phyloP scores from a whole-genome alignment of 2,797 vertebrate species.

The Notamacropus eugenii region DNA sequence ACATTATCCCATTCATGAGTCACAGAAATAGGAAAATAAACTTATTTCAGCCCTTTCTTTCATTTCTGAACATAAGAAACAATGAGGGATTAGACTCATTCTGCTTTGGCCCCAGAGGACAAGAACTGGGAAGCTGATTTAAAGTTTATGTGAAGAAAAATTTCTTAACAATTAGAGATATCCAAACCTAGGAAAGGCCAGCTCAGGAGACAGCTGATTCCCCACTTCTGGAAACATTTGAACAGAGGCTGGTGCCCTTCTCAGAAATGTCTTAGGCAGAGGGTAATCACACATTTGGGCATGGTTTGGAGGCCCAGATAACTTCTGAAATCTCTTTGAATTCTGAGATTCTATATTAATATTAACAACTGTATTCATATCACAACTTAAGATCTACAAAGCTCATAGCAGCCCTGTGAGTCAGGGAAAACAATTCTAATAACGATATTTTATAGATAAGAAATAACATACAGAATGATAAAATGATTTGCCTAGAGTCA shows the following conservation, averaged over 20 bases:
- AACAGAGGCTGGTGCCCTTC: neutral
- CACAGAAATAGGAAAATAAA: conserved; percentile 76
- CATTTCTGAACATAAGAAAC: conserved; percentile 37
- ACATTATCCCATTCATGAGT: conserved; percentile 42
- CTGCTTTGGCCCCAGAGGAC: neutral
- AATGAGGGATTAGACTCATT: neutral
- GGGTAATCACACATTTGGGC: neutral
- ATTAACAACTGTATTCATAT: neutral
- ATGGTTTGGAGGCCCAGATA: neutral
- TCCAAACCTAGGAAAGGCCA: neutral
- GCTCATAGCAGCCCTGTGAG: neutral
- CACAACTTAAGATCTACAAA: neutral
- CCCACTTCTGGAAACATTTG: neutral
- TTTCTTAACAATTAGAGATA: neutral
- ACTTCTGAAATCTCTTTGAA: neutral
- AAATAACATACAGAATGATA: neutral
- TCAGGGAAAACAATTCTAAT: neutral
- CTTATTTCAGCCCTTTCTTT: conserved; percentile 70
- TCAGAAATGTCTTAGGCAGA: neutral
- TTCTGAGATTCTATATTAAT: neutral
- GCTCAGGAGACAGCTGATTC: neutral
- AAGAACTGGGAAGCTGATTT: neutral
- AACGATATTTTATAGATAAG: neutral
- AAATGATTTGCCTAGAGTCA: neutral
- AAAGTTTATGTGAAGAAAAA: neutral